Evolutionary conservation across 2,888 invertebrate species (phyloP).

Genomic region (Apodemia hepburni): DNA sequence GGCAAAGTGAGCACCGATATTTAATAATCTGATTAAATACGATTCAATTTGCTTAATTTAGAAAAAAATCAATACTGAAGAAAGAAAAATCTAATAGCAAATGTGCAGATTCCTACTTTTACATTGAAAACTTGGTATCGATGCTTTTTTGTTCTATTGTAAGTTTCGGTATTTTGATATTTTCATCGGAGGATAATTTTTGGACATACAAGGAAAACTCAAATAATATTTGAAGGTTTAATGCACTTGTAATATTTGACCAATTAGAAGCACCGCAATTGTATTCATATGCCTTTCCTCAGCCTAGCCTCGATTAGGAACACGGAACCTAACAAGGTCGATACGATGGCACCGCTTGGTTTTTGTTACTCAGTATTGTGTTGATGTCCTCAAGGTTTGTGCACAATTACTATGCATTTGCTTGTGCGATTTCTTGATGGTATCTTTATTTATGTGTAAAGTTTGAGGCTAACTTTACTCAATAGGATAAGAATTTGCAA

Average conservation of each 20-base stretch:
- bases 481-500: background rate
- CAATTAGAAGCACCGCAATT: background rate
- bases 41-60: too few species aligned
- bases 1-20: too few species aligned
- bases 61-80: too few species aligned
- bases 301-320: constrained; percentile 47
- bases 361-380: constrained; percentile 40
- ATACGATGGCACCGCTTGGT: constrained; percentile 48
- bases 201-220: too few species aligned
- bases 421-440: constrained; percentile 14
- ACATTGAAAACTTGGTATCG: too few species aligned
- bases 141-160: too few species aligned
- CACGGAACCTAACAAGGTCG: constrained; percentile 60
- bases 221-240: background rate
- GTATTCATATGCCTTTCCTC: constrained; percentile 24
- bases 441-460: background rate
- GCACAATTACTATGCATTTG: constrained; percentile 30
- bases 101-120: too few species aligned
- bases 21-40: too few species aligned
- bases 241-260: background rate
- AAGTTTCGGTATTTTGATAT: too few species aligned
- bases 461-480: background rate
- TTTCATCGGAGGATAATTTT: too few species aligned
- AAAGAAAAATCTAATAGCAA: too few species aligned
- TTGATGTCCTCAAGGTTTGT: constrained; percentile 34